phyloP scores from a whole-genome alignment of 2,113 vertebrate species.

The Cygnus atratus region DNA sequence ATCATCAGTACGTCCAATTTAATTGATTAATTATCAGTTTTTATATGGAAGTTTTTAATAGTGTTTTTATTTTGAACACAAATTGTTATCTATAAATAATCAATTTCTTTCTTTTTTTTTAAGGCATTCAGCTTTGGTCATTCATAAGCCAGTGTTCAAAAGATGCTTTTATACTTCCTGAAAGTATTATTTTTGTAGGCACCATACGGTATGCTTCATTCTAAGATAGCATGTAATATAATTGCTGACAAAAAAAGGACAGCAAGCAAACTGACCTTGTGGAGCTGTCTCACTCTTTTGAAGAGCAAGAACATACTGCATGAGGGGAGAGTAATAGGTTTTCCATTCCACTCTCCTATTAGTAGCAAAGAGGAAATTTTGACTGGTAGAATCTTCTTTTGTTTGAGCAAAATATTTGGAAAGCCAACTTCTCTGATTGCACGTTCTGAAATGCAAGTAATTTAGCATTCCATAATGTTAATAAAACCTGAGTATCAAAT shows the following conservation, averaged over 20 bases:
- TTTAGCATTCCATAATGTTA: constrained; percentile 54
- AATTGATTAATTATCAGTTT: background rate
- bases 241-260: background rate
- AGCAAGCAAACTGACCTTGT: background rate
- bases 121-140: background rate
- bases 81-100: background rate
- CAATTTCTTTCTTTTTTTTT: no score
- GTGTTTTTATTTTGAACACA: background rate
- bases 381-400: background rate
- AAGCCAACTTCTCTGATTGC: background rate
- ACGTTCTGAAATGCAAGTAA: constrained; percentile 26
- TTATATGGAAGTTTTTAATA: background rate
- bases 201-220: background rate
- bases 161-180: background rate
- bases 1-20: background rate
- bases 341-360: background rate
- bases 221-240: background rate
- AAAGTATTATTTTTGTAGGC: background rate
- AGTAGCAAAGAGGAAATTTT: background rate
- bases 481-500: constrained; percentile 60
- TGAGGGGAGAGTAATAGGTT: background rate
- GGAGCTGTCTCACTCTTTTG: background rate
- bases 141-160: background rate
- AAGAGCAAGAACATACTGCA: accelerated
- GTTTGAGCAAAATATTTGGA: background rate